Evolutionary conservation across 2,797 vertebrate species (phyloP).

Genomic region (Malurus leucopterus): DNA sequence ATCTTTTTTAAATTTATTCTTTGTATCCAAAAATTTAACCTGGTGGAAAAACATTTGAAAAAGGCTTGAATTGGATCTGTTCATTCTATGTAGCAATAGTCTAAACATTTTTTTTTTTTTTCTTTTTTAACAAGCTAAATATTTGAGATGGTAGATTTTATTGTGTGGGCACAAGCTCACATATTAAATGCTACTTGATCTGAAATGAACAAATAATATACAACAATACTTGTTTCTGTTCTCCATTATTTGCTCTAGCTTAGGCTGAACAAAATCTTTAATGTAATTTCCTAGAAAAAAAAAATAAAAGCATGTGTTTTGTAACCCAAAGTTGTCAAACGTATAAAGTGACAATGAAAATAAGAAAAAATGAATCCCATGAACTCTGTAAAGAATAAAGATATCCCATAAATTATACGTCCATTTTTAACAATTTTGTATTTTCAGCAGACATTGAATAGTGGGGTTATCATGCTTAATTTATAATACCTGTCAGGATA

Average conservation of each 20-base stretch:
- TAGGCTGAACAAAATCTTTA: background rate
- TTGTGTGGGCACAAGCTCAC: background rate
- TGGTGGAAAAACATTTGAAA: background rate
- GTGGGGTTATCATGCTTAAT: background rate
- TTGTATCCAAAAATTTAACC: background rate
- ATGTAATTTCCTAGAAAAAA: background rate
- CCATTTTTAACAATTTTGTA: background rate
- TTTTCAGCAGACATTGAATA: background rate
- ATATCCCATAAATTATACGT: background rate
- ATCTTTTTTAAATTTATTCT: background rate
- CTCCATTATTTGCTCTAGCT: background rate
- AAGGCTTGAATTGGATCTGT: background rate
- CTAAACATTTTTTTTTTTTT: background rate
- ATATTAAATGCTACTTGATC: background rate
- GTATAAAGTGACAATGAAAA: background rate
- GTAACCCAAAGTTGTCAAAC: background rate
- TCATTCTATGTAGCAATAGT: fast-evolving
- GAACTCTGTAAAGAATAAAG: background rate
- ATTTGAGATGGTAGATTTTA: background rate
- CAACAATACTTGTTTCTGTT: background rate
- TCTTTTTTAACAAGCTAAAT: background rate
- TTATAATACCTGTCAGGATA: background rate
- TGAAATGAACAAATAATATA: background rate
- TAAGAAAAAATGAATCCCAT: background rate
- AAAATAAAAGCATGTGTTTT: background rate